Conservation (phyloP, 2,113 vertebrate species). For the Stigmatopora argus region DNA sequence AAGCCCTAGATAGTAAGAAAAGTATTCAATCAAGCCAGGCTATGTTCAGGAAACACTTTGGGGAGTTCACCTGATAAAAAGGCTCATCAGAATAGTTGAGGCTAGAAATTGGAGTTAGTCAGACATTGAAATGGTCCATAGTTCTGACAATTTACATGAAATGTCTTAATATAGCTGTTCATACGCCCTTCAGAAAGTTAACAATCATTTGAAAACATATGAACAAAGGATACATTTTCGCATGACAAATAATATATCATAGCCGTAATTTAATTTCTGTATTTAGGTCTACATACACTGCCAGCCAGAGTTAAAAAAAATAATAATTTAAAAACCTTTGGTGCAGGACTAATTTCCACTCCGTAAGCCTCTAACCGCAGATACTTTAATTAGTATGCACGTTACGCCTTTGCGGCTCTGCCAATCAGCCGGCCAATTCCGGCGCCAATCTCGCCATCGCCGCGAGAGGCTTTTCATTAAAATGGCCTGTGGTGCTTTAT, state of each 20-base stretch:
- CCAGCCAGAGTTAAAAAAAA: no score
- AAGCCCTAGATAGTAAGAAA: not conserved
- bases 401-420: conserved; percentile 37
- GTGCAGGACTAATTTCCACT: conserved; percentile 46
- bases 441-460: conserved; percentile 57
- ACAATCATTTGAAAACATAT: no score
- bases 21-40: not conserved
- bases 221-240: no score
- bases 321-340: conserved; percentile 2
- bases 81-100: not conserved
- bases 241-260: no score
- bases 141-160: not conserved
- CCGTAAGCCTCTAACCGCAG: conserved; percentile 36
- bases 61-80: not conserved
- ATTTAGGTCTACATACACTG: no score
- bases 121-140: not conserved
- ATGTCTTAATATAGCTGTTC: not conserved
- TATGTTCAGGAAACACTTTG: not conserved
- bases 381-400: conserved; percentile 56
- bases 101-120: not conserved
- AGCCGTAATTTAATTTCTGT: no score
- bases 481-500: conserved; percentile 51
- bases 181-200: not conserved
- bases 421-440: conserved; percentile 59
- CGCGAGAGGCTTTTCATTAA: conserved; percentile 67